A percentile compares a stretch with the other conserved stretches of the same genome.
These are phyloP conservation scores for Notoglanidium macrostoma DNA, from an alignment of 2,797 vertebrate genomes.

Conservation along the genomic window DNA sequence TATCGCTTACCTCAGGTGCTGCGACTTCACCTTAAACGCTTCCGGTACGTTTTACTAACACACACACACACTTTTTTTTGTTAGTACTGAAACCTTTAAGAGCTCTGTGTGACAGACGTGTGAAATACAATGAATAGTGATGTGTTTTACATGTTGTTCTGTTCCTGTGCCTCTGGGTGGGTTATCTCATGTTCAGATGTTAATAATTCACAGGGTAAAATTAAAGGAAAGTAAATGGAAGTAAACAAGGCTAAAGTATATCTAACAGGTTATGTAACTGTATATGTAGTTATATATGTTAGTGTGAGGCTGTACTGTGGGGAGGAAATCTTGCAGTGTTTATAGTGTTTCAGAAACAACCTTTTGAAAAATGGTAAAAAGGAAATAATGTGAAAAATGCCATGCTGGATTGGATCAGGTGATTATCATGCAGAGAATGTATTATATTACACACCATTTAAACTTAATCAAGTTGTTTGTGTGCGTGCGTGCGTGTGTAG, in stretches of 20 bases:
- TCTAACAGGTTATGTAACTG: no score
- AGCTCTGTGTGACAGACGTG: no score
- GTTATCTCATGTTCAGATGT: not conserved
- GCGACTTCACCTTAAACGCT: constrained; percentile 98
- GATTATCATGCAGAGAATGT: not conserved
- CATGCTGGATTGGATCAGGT: no score
- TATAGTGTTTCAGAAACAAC: not conserved
- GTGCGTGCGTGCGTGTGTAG: constrained; percentile 66
- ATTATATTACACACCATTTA: not conserved
- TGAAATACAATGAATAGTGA: no score
- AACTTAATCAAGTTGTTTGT: constrained; percentile 31
- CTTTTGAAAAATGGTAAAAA: not conserved
- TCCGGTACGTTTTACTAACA: constrained; percentile 80
- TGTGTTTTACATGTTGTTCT: no score
- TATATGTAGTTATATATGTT: no score
- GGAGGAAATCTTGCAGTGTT: not conserved
- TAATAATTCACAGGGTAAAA: not conserved
- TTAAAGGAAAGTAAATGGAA: no score
- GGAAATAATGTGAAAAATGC: no score
- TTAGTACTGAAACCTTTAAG: no score
- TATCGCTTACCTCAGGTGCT: constrained; percentile 99
- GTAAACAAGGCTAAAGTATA: no score
- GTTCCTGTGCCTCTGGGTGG: not conserved
- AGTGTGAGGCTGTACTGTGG: no score
- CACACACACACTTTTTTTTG: not conserved